These are phyloP conservation scores for Pachyseris speciosa DNA, from an alignment of 64 coral and sea anemone species.

Conservation along the genomic window DNA sequence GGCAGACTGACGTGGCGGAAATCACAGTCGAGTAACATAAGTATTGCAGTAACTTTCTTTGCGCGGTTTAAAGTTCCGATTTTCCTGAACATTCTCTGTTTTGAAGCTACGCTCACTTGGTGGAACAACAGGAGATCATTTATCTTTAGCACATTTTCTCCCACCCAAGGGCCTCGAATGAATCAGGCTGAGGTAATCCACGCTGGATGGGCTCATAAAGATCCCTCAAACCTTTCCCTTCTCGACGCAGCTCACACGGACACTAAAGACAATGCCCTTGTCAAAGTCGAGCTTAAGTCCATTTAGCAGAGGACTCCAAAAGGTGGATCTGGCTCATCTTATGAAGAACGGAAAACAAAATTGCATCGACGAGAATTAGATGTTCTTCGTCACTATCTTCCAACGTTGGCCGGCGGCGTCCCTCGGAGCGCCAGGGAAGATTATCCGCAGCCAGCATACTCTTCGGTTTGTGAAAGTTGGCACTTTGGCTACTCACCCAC, in stretches of 20 bases:
- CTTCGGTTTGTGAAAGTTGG: slow-evolving; percentile 3
- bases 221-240: neutral
- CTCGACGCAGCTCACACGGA: neutral
- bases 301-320: neutral
- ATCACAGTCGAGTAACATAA: too few relatives aligned
- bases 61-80: too few relatives aligned
- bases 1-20: too few relatives aligned
- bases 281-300: neutral
- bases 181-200: slow-evolving; percentile 3
- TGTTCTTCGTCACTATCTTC: neutral
- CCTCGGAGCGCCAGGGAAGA: neutral
- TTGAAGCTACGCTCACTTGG: slow-evolving; percentile 24
- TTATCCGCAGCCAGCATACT: slow-evolving; percentile 9
- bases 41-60: too few relatives aligned
- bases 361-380: slow-evolving; percentile 9
- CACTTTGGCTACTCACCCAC: neutral
- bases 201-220: slow-evolving; percentile 6
- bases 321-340: neutral
- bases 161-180: neutral
- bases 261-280: neutral
- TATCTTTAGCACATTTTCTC: slow-evolving; percentile 36
- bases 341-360: neutral
- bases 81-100: too few relatives aligned
- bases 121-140: slow-evolving; percentile 2
- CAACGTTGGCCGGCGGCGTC: neutral